phyloP scores from a whole-genome alignment of 2,797 vertebrate species.

The Halcyon leucocephala region DNA sequence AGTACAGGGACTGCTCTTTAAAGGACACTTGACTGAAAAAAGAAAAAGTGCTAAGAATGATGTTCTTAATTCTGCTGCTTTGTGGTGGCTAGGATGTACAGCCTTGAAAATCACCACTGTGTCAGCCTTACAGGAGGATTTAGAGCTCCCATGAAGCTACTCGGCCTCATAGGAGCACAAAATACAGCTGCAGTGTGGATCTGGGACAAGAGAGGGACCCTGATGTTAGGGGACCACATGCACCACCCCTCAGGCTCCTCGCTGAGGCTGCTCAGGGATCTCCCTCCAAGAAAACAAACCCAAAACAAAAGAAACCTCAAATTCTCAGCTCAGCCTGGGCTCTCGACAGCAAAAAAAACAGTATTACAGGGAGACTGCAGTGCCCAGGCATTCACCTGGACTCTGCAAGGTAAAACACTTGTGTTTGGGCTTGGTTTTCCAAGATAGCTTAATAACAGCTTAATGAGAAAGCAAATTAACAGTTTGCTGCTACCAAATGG shows the following conservation, averaged over 20 bases:
- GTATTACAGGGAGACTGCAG: accelerated
- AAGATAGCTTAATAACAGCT: not conserved
- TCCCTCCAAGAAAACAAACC: not conserved
- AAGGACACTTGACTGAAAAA: not conserved
- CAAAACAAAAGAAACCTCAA: not conserved
- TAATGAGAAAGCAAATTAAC: not conserved
- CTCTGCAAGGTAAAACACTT: accelerated
- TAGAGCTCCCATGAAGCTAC: constrained; percentile 6
- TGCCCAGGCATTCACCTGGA: accelerated
- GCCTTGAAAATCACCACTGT: not conserved
- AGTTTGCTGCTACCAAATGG: not conserved
- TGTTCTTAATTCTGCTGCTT: not conserved
- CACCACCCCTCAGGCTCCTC: too few relatives aligned
- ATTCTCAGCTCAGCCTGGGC: not conserved
- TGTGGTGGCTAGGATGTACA: not conserved
- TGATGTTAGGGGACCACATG: accelerated
- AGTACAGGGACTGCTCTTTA: not conserved
- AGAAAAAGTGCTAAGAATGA: not conserved
- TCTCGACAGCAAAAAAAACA: not conserved
- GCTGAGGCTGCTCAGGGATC: accelerated
- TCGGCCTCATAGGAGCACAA: not conserved
- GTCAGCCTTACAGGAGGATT: not conserved
- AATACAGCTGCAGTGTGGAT: not conserved
- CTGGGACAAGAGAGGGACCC: not conserved
- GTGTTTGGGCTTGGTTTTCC: not conserved